Evolutionary conservation across 1,140 invertebrate genomes (phyloP).

Genomic region (Ditylenchus dipsaci): DNA sequence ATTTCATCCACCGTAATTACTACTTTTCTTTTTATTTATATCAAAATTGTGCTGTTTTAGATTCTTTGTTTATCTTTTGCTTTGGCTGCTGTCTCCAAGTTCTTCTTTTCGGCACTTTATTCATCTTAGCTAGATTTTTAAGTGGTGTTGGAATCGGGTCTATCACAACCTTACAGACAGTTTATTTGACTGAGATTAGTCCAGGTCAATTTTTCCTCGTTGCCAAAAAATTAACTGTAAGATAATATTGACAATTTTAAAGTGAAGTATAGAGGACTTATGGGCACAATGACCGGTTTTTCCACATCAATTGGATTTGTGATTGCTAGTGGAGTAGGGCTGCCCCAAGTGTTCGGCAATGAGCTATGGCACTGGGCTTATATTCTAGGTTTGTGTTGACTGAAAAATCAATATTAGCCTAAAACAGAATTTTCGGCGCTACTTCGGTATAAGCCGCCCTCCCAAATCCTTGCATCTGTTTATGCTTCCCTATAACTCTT

Average conservation of each 20-base stretch:
- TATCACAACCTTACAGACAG: slow-evolving; percentile 27
- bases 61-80: slow-evolving; percentile 24
- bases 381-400: slow-evolving; percentile 10
- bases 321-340: slow-evolving; percentile 26
- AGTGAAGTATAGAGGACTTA: slow-evolving; percentile 33
- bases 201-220: slow-evolving; percentile 12
- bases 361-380: slow-evolving; percentile 31
- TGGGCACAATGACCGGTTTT: slow-evolving; percentile 37
- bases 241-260: slow-evolving; percentile 1
- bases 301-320: slow-evolving; percentile 37
- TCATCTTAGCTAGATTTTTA: slow-evolving; percentile 30
- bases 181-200: slow-evolving; percentile 33
- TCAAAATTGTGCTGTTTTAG: slow-evolving; percentile 8
- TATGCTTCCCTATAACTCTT: background rate
- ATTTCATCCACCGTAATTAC: background rate
- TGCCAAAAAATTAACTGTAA: background rate
- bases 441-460: no score
- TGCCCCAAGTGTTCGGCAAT: slow-evolving; percentile 33
- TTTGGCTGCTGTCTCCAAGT: slow-evolving; percentile 18
- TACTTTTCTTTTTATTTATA: background rate
- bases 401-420: no score
- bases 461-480: slow-evolving; percentile 6
- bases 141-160: slow-evolving; percentile 32
- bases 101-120: slow-evolving; percentile 18
- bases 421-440: no score